Conservation (phyloP, 2,797 vertebrate species). For the Scomberomorus guttatus region DNA sequence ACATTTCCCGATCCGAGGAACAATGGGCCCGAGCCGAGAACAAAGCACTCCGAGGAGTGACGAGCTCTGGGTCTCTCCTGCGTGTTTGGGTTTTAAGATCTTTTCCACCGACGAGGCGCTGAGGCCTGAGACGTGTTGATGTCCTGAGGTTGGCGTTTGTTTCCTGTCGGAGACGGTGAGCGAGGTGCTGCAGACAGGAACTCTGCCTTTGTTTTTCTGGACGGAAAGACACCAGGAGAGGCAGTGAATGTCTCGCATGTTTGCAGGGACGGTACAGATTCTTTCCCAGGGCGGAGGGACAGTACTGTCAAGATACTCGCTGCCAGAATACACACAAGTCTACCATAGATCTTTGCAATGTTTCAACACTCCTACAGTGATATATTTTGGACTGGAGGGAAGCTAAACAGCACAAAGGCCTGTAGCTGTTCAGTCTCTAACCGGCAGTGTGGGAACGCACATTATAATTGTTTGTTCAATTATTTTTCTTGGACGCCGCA, state of each 20-base stretch:
- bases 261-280: constrained; percentile 79
- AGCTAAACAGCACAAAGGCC: constrained; percentile 50
- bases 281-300: constrained; percentile 81
- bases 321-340: constrained; percentile 78
- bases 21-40: constrained; percentile 64
- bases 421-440: constrained; percentile 42
- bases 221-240: constrained; percentile 75
- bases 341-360: constrained; percentile 40
- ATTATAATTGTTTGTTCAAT: constrained; percentile 85
- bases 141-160: constrained; percentile 66
- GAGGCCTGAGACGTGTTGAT: constrained; percentile 50
- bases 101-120: constrained; percentile 56
- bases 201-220: constrained; percentile 80
- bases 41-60: constrained; percentile 68
- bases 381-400: constrained; percentile 40
- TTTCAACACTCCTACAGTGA: constrained; percentile 64
- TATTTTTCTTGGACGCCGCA: constrained; percentile 84
- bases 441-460: constrained; percentile 62
- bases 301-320: constrained; percentile 55
- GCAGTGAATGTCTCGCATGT: constrained; percentile 69
- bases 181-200: constrained; percentile 74
- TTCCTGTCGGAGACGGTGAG: constrained; percentile 62
- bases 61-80: constrained; percentile 38
- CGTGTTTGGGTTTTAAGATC: constrained; percentile 48
- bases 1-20: constrained; percentile 56